Evolutionary conservation across 2,113 vertebrate genomes (phyloP).

Genomic region (Podarcis muralis): DNA sequence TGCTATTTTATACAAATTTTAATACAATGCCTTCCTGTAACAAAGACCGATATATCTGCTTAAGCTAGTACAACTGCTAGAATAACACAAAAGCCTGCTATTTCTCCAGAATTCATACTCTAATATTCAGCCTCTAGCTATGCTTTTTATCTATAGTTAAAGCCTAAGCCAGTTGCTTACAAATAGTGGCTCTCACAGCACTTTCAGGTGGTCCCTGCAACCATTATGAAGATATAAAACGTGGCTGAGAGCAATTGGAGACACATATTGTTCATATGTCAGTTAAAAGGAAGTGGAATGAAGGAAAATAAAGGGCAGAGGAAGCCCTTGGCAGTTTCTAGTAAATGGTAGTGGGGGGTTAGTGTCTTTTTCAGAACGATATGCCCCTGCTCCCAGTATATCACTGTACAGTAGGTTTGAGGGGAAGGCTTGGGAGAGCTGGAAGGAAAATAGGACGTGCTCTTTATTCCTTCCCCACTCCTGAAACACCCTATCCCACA

Average conservation of each 20-base stretch:
- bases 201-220: background rate
- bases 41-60: background rate
- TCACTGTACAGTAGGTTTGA: background rate
- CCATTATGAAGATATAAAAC: background rate
- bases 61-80: background rate
- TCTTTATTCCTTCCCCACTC: background rate
- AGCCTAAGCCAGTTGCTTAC: background rate
- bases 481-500: background rate
- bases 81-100: background rate
- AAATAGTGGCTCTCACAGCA: background rate
- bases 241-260: too few species aligned
- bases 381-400: background rate
- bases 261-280: too few species aligned
- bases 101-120: background rate
- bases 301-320: background rate
- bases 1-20: background rate
- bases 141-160: background rate
- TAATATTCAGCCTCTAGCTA: background rate
- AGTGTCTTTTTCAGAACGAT: background rate
- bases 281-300: too few species aligned
- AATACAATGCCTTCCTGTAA: background rate
- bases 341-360: too few species aligned
- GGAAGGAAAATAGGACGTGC: background rate
- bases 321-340: too few species aligned
- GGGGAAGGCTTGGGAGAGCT: background rate